These are phyloP conservation scores for Mizuhopecten yessoensis DNA, from an alignment of 1,140 invertebrate species.

Conservation along the genomic window DNA sequence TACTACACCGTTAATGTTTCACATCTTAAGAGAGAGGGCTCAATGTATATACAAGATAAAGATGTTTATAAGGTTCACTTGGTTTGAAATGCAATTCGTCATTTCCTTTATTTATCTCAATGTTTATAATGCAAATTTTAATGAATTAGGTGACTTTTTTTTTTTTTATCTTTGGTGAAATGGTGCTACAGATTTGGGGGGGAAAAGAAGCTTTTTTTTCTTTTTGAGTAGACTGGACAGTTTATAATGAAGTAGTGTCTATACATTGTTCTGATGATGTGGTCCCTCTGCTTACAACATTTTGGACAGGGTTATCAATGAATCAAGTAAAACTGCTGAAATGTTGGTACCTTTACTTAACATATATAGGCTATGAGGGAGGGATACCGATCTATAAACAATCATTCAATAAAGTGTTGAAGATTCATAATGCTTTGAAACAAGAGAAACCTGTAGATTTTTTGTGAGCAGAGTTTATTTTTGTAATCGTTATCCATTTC, in stretches of 20 bases:
- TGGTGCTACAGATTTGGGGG: neutral
- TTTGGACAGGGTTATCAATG: neutral
- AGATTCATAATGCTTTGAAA: neutral
- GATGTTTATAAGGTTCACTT: no score
- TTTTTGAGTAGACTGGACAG: neutral
- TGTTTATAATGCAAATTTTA: neutral
- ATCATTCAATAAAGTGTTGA: neutral
- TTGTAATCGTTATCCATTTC: neutral
- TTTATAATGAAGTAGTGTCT: neutral
- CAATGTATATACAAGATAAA: no score
- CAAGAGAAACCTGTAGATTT: neutral
- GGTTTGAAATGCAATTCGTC: neutral
- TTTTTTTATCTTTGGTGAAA: no score
- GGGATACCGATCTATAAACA: no score
- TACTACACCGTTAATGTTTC: no score
- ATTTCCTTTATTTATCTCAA: neutral
- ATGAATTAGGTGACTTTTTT: neutral
- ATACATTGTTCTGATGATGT: neutral
- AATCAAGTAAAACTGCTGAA: neutral
- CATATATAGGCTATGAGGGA: no score
- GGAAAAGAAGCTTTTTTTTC: neutral
- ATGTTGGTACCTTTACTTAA: neutral
- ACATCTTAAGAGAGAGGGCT: no score
- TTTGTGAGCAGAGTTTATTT: neutral
- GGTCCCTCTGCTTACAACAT: conserved; percentile 8